Conservation (phyloP, 1,140 invertebrate species). For the Schlechtendalia chinensis region DNA sequence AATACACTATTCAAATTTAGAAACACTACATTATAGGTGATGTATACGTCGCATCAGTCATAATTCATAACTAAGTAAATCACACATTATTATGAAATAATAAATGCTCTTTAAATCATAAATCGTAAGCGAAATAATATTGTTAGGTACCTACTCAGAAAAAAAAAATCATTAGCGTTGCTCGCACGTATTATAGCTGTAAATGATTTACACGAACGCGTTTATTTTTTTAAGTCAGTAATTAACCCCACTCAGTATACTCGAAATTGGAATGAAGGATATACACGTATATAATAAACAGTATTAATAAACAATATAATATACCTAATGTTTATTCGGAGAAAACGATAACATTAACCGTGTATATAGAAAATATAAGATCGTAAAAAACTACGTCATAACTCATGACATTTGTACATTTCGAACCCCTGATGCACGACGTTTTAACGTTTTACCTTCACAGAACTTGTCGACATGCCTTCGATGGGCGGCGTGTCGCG, state of each 20-base stretch:
- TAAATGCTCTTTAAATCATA: slow-evolving; percentile 6
- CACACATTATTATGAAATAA: background rate
- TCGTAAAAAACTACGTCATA: slow-evolving; percentile 1
- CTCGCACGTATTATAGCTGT: background rate
- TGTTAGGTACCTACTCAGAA: background rate
- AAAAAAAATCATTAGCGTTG: background rate
- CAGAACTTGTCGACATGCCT: no score
- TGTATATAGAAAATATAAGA: background rate
- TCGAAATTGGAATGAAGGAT: background rate
- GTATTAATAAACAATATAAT: background rate
- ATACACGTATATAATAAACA: background rate
- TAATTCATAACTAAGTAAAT: slow-evolving; percentile 12
- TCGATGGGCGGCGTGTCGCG: background rate
- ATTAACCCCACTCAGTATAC: slow-evolving; percentile 3
- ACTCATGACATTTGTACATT: background rate
- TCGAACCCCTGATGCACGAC: slow-evolving; percentile 32
- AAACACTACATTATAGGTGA: background rate
- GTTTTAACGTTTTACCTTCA: slow-evolving; percentile 14
- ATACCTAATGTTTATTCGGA: background rate
- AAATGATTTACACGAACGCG: background rate
- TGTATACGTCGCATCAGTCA: no score
- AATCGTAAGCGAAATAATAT: background rate
- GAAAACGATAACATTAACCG: background rate
- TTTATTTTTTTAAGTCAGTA: slow-evolving; percentile 10
- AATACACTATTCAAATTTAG: background rate